Evolutionary conservation across 53 echinoderm and acorn worm genomes (phyloP).

Genomic region (Luidia sarsii): DNA sequence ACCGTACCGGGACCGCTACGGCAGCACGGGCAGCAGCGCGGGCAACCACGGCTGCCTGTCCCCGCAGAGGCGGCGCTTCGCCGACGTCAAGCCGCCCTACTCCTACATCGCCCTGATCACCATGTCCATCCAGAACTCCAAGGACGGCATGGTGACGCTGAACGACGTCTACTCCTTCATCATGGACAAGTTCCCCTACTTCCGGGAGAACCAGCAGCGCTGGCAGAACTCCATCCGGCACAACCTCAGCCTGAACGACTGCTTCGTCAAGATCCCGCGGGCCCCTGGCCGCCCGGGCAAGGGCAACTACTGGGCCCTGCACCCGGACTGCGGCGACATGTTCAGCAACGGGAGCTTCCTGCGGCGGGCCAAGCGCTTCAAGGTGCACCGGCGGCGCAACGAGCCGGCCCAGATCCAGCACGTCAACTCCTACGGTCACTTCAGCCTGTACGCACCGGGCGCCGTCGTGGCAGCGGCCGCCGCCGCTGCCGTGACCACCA

Average conservation of each 20-base stretch:
- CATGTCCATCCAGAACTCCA: conserved; percentile 86
- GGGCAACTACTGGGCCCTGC: conserved; percentile 91
- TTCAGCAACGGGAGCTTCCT: conserved; percentile 91
- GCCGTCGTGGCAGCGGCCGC: neutral
- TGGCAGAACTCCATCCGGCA: conserved; percentile 96
- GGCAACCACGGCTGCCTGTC: conserved; percentile 8
- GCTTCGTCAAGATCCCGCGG: conserved; percentile 86
- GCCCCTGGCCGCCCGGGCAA: conserved; percentile 89
- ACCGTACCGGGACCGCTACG: conserved; percentile 44
- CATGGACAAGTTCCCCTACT: conserved; percentile 88
- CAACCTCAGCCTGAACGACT: conserved; percentile 82
- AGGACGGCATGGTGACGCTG: conserved; percentile 90
- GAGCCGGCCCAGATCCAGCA: conserved; percentile 87
- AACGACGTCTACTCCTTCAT: conserved; percentile 87
- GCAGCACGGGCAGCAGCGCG: conserved; percentile 11
- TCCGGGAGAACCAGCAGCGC: conserved; percentile 85
- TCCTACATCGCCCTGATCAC: conserved; percentile 91
- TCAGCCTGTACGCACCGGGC: conserved; percentile 60
- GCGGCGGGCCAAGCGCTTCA: conserved; percentile 84
- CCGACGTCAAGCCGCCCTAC: conserved; percentile 89
- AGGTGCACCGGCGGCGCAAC: conserved; percentile 64
- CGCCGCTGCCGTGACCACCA: neutral
- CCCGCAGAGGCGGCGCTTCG: conserved; percentile 71
- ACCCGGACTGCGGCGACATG: conserved; percentile 89
- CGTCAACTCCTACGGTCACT: conserved; percentile 81